Evolutionary conservation across 1,140 invertebrate genomes (phyloP), one percentile per base, ranked within the genome.

Genomic region (Ephestia elutella): DNA sequence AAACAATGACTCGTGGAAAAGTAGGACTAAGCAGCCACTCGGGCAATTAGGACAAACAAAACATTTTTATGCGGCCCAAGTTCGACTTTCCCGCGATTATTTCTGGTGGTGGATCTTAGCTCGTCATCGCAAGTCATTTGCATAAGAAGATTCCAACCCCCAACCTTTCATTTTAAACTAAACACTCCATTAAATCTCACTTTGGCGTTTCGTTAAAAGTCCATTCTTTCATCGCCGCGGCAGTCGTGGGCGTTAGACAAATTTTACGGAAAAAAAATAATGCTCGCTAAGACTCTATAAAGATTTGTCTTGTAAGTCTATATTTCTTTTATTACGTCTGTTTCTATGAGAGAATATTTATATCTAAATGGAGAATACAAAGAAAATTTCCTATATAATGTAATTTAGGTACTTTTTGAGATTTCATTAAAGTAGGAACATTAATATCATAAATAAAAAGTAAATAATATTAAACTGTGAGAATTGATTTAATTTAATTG

Each of bases 1-100:
- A 87, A 87, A 86, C 85, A 86, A 86, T 87, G 85, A 86, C 79
- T 86, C 57, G 81, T 62, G 65, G 70, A 53, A 82, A 82, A 78
- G 63, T 81, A 65, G 63, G 50, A 65, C 73, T 80, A 82, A 87
- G 72, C 77, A 87, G 80, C 78, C 81, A 86, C 82, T 87, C 59
- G 68, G 80, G 75, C 85, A 83, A 83, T 86, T 86, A 87, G 76
- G 70, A 82, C 67, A 85, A 87, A 87, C 82, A 85, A 87, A 87
- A 81, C 77, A 83, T 84, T 84, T 86, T 87, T 84, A 82, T 75
- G 71, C 68, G 60, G 68, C 62, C 64, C 63, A 60, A 56, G 54
- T 75, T 70, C 50, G 25, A 49, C 62, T 61, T 71, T 69, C 44
- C 44, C 7, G 11, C 30, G 30, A 9, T 32, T 1, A 11, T 32